Evolutionary conservation across 2,113 vertebrate species (phyloP).

Genomic region (Corythornis madagascariensis): DNA sequence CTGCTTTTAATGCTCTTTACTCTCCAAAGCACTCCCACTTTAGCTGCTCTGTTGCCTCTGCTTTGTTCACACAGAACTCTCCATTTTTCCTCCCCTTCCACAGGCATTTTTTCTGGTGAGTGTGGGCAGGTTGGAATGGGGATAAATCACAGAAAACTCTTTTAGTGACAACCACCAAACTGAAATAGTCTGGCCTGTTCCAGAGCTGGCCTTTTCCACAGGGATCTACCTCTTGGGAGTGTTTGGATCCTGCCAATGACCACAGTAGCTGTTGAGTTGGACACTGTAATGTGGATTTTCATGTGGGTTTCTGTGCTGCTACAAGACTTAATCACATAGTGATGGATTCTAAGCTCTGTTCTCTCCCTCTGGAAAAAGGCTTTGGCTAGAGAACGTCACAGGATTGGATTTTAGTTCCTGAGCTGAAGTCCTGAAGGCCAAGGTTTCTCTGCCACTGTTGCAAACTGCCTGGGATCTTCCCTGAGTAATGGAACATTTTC

Average conservation of each 20-base stretch:
- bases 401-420: background rate
- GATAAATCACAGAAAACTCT: background rate
- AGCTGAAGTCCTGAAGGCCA: background rate
- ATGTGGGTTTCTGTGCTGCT: background rate
- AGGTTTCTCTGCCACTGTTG: background rate
- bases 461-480: slow-evolving; percentile 35
- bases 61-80: background rate
- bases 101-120: background rate
- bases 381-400: background rate
- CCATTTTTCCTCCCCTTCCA: background rate
- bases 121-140: background rate
- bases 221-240: background rate
- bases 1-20: background rate
- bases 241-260: background rate
- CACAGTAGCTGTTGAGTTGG: background rate
- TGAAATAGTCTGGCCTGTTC: background rate
- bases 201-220: background rate
- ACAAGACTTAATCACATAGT: slow-evolving; percentile 27
- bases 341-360: slow-evolving; percentile 32
- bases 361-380: background rate
- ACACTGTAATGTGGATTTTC: background rate
- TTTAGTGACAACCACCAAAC: background rate
- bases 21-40: background rate
- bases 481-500: slow-evolving; percentile 75
- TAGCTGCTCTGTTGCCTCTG: background rate